These are phyloP conservation scores for Eristalinus aeneus DNA, from an alignment of 2,888 invertebrate species.

Conservation along the genomic window DNA sequence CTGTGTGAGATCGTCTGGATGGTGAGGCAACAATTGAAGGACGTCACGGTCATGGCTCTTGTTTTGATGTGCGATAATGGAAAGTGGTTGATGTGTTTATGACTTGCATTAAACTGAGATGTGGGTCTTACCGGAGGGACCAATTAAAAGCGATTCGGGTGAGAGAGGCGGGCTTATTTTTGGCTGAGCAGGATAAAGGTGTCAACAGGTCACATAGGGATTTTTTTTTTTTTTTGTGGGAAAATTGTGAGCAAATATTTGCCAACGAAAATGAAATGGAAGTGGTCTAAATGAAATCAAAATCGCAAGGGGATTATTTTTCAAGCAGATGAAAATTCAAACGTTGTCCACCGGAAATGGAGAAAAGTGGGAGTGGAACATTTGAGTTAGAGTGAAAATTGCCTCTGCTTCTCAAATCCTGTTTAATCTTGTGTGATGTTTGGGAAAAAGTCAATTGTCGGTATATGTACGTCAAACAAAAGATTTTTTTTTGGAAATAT, in stretches of 20 bases:
- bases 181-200: background rate
- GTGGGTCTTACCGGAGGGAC: slow-evolving; percentile 28
- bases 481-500: too few species aligned
- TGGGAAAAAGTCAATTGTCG: too few species aligned
- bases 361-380: too few species aligned
- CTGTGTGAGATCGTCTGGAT: slow-evolving; percentile 44
- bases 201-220: slow-evolving; percentile 13
- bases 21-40: slow-evolving; percentile 54
- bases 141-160: slow-evolving; percentile 31
- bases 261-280: background rate
- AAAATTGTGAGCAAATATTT: background rate
- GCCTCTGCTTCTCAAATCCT: too few species aligned
- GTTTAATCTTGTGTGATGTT: too few species aligned
- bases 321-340: too few species aligned
- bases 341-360: too few species aligned
- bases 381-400: too few species aligned
- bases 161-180: too few species aligned
- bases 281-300: background rate
- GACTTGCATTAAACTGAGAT: slow-evolving; percentile 55
- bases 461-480: too few species aligned
- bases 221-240: background rate
- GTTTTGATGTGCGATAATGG: slow-evolving; percentile 63
- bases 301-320: background rate
- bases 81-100: slow-evolving; percentile 61
- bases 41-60: slow-evolving; percentile 59